Evolutionary conservation across 2,113 vertebrate species (phyloP), one percentile per base, ranked within the genome.

Genomic region (Cyprinodon variegatus): DNA sequence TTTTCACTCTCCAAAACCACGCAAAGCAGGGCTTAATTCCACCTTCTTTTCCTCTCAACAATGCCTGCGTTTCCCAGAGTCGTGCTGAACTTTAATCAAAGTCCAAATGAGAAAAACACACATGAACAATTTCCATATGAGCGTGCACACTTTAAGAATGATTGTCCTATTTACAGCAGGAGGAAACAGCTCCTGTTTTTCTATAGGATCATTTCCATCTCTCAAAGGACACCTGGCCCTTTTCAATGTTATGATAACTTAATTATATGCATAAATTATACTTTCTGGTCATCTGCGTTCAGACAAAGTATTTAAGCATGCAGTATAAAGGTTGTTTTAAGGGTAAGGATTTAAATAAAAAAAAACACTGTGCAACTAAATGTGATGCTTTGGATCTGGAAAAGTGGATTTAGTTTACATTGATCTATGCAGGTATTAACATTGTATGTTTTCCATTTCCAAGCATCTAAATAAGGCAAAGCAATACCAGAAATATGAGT

Each of bases 211-310:
- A 74, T 86, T 86, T 85, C 71, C 65, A 17, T 53, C 74, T 87
- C 82, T 82, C 82, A 77, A 69, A 66, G 87, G 89, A 91, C 89
- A 78, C 86, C 86, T 84, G 90, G 88, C 68, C 89, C 86, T 70
- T 86, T 91, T 86, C 74, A 83, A 68, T 90, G 80, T 86, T 88
- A 83, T 84, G 85, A 91, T 89, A 91, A 88, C 82, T 92, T 92
- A 87, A 86, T 88, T 79, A 62, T 79, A 81, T 78, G 84, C 72
- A 89, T 92, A 91, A 88, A 90, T 92, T 76, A 89, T 77, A 43
- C 7, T 85, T 85, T 74, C 66, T 76, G 71, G 68, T 79, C 77
- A 83, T 75, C 48, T 73, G 64, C 64, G 76, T 73, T 74, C 45
- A n/a, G 9, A 62, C 71, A 81, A 74, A 86, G 72, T 73, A 83